Base-by-base conservation (phyloP, 2,797 vertebrate species). In the Bryconaethiops microstoma region DNA sequence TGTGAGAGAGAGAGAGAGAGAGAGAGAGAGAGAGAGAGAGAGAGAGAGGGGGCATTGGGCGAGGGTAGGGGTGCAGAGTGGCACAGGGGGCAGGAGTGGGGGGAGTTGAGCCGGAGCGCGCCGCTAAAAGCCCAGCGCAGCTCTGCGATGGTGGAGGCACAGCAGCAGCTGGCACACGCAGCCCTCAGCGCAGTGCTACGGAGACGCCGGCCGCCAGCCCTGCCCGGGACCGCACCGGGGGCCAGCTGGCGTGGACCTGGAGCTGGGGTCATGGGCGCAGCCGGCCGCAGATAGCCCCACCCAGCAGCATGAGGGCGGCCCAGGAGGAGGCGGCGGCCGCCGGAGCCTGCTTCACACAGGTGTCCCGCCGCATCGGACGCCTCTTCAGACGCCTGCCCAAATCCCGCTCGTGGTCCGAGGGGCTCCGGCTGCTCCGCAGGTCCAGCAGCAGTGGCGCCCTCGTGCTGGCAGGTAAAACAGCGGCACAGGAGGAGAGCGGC, bases 311-410 rank as follows among this genome's bases (percentile, higher is more conserved):
- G 94, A 92, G 91, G 81, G 64, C 0, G 90, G 93, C 85, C 84
- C 91, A 77, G 74, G 82, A 92, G 13, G 86, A 89, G 73, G 91
- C 55, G 1, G 92, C 78, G 4, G 91, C 83, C 0, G 86, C 91
- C 67, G 88, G 92, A 0, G 85, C 96, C 77, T 98, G 97, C 87
- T 98, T 98, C 1, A 93, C 96, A n/a, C 92, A 95, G 0, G 85
- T 97, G 42, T 92, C 95, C 0, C 93, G 94, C 76, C 92, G 94
- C 80, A 92, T 98, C 79, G 94, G 94, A 39, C 93, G 94, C 77
- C 89, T 98, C 86, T 95, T 98, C 79, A 87, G 94, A 81, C 94
- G 96, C 83, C 93, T 98, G 57, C 96, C 96, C 40, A 96, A 96
- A 91, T 91, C 94, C 3, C 93, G 90, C 76, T 92, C 94, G 50